Evolutionary conservation across 2,113 vertebrate genomes (phyloP).

Genomic region (Prionailurus bengalensis): DNA sequence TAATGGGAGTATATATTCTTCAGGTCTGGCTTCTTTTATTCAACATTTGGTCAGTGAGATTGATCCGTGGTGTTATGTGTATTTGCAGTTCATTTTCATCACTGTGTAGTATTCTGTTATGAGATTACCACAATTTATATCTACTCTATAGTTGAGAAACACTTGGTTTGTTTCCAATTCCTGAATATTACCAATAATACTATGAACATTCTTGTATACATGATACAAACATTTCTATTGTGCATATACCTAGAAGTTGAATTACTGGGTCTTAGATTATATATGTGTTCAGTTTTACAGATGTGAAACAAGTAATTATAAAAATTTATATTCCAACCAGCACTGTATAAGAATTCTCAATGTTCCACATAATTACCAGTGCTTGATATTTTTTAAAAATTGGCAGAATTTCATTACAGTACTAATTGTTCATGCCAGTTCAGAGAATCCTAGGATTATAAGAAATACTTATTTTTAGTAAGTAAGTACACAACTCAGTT

Average conservation of each 20-base stretch:
- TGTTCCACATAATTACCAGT: neutral
- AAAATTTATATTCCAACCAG: neutral
- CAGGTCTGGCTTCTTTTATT: neutral
- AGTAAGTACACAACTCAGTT: neutral
- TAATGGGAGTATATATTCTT: neutral
- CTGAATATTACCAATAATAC: neutral
- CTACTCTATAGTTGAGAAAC: neutral
- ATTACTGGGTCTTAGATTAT: neutral
- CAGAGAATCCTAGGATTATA: neutral
- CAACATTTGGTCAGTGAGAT: neutral
- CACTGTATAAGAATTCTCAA: neutral
- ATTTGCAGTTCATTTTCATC: neutral
- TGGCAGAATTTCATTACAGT: constrained; percentile 28
- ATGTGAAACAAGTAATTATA: neutral
- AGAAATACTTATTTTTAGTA: neutral
- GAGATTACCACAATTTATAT: neutral
- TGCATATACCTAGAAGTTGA: neutral
- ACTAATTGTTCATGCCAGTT: neutral
- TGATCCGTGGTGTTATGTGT: neutral
- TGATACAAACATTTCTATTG: neutral
- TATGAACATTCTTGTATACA: neutral
- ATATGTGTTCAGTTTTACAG: neutral
- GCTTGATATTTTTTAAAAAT: neutral
- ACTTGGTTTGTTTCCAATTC: neutral
- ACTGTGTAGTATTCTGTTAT: neutral